Evolutionary conservation across 2,888 invertebrate species (phyloP).

Genomic region (Deilephila elpenor): DNA sequence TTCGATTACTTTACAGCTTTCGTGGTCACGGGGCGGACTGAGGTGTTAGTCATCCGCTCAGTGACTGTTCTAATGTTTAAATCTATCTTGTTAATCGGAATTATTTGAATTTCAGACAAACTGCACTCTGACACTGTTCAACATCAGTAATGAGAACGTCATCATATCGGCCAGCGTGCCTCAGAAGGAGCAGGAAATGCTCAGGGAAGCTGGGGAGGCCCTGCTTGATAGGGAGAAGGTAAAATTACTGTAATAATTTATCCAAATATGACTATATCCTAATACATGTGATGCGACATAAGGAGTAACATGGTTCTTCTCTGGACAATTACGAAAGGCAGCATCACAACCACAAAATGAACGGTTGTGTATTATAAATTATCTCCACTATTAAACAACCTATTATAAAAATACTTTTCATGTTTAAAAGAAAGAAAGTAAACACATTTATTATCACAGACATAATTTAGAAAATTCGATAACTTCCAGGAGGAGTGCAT

Average conservation of each 20-base stretch:
- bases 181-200: constrained; percentile 85
- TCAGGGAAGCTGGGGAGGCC: constrained; percentile 87
- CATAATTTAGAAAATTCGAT: not conserved
- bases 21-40: no score
- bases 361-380: no score
- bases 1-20: no score
- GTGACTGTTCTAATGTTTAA: no score
- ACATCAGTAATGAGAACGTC: constrained; percentile 94
- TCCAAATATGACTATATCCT: not conserved
- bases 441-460: no score
- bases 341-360: no score
- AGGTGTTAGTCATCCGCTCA: no score
- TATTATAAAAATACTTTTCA: not conserved
- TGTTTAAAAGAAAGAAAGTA: not conserved
- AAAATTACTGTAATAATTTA: constrained; percentile 35
- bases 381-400: not conserved
- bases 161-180: constrained; percentile 92
- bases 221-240: constrained; percentile 90
- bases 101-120: constrained; percentile 87
- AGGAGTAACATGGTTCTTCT: no score
- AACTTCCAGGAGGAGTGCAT: constrained; percentile 92
- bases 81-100: no score
- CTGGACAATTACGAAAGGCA: no score
- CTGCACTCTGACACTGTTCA: constrained; percentile 93
- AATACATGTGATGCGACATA: no score